These are phyloP conservation scores for Otis tarda DNA, from an alignment of 2,113 vertebrate species.

Conservation along the genomic window DNA sequence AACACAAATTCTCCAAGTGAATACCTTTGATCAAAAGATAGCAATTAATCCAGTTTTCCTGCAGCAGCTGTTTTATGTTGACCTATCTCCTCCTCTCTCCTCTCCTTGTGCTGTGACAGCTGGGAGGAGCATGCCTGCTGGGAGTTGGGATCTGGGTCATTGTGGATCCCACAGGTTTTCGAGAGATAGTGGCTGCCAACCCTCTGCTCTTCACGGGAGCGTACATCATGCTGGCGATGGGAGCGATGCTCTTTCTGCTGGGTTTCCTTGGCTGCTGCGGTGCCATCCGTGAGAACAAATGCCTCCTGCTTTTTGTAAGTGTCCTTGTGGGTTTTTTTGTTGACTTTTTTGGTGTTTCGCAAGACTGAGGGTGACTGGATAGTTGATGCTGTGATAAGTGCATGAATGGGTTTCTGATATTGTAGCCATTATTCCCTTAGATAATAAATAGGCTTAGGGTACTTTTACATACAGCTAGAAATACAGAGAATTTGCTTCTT, in stretches of 20 bases:
- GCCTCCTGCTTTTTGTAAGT: constrained; percentile 92
- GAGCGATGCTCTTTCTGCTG: constrained; percentile 89
- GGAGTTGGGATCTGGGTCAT: constrained; percentile 90
- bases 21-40: background rate
- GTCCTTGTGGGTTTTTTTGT: background rate
- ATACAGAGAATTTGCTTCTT: background rate
- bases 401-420: background rate
- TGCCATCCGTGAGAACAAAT: constrained; percentile 91
- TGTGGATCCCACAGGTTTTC: constrained; percentile 90
- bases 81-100: background rate
- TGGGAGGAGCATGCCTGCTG: constrained; percentile 88
- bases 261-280: constrained; percentile 95
- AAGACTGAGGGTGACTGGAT: too few relatives aligned
- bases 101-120: constrained; percentile 62
- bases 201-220: constrained; percentile 89
- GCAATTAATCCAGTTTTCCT: background rate
- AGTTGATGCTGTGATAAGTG: background rate
- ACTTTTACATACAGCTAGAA: background rate
- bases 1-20: background rate
- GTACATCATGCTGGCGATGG: constrained; percentile 90
- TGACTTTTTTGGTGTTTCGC: background rate
- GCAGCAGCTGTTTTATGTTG: background rate
- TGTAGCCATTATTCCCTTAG: background rate
- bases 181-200: constrained; percentile 90
- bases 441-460: background rate